Conservation (phyloP, 2,113 vertebrate genomes). For the Isurus oxyrinchus region DNA sequence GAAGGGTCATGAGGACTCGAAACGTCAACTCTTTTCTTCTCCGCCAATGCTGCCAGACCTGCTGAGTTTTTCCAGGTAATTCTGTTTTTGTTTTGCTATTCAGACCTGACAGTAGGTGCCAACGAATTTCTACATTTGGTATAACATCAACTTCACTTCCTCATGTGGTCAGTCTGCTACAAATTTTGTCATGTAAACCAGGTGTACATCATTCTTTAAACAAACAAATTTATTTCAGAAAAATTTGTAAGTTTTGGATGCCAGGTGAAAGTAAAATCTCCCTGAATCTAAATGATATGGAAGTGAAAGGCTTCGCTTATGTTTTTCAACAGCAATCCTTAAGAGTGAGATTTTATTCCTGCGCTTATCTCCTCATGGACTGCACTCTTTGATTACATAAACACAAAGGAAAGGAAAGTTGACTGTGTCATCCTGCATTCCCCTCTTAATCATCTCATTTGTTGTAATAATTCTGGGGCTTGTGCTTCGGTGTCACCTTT, state of each 20-base stretch:
- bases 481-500: slow-evolving; percentile 58
- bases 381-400: slow-evolving; percentile 75
- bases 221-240: not conserved
- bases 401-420: slow-evolving; percentile 70
- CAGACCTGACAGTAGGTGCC: not conserved
- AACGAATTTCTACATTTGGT: not conserved
- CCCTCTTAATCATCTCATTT: slow-evolving; percentile 66
- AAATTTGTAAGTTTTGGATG: slow-evolving; percentile 34
- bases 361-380: slow-evolving; percentile 46
- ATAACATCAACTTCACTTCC: not conserved
- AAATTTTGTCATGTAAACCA: not conserved
- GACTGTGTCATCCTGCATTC: slow-evolving; percentile 65
- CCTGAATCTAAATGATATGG: slow-evolving; percentile 46
- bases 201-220: not conserved
- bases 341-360: slow-evolving; percentile 47
- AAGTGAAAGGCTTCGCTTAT: slow-evolving; percentile 44
- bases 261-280: slow-evolving; percentile 46
- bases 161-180: not conserved
- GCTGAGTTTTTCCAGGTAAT: no score
- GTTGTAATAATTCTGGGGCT: slow-evolving; percentile 57
- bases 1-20: no score
- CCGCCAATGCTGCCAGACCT: no score
- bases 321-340: slow-evolving; percentile 41
- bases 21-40: no score
- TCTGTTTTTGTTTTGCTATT: no score